Conservation (phyloP, 2,888 invertebrate species). For the Amphipyra tragopoginis region DNA sequence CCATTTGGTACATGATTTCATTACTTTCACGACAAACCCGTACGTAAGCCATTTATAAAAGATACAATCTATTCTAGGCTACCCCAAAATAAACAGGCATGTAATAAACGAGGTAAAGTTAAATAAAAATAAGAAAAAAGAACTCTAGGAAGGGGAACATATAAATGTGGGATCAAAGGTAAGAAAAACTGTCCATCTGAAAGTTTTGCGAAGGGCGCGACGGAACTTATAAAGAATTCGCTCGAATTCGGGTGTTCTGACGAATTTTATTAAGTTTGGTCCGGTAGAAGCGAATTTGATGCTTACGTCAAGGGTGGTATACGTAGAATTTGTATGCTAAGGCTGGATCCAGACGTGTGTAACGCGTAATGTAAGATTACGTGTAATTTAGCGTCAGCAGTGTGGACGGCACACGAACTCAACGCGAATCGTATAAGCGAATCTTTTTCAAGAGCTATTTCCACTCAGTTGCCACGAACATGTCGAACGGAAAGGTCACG, state of each 20-base stretch:
- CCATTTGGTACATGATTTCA: constrained; percentile 29
- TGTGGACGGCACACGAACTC: too few relatives aligned
- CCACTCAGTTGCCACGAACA: too few relatives aligned
- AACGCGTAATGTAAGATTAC: too few relatives aligned
- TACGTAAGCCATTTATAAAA: constrained; percentile 22
- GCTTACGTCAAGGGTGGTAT: constrained; percentile 14
- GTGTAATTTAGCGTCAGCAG: too few relatives aligned
- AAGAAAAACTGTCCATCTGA: constrained; percentile 62
- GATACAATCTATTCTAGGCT: constrained; percentile 25
- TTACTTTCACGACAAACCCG: constrained; percentile 31
- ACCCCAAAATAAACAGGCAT: constrained; percentile 45
- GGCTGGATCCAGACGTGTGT: too few relatives aligned
- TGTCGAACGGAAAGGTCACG: too few relatives aligned
- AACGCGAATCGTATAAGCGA: too few relatives aligned
- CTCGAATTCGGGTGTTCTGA: constrained; percentile 43
- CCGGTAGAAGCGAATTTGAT: constrained; percentile 30
- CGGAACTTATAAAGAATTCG: constrained; percentile 50
- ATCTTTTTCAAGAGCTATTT: too few relatives aligned
- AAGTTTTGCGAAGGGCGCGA: constrained; percentile 53
- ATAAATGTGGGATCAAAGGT: constrained; percentile 76
- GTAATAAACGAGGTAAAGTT: constrained; percentile 65
- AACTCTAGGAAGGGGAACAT: constrained; percentile 65
- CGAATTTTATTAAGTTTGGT: constrained; percentile 58
- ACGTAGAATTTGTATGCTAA: constrained; percentile 17
- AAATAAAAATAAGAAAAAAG: constrained; percentile 72